Evolutionary conservation across 2,113 vertebrate species (phyloP).

Genomic region (Cyphomyrus discorhynchus): DNA sequence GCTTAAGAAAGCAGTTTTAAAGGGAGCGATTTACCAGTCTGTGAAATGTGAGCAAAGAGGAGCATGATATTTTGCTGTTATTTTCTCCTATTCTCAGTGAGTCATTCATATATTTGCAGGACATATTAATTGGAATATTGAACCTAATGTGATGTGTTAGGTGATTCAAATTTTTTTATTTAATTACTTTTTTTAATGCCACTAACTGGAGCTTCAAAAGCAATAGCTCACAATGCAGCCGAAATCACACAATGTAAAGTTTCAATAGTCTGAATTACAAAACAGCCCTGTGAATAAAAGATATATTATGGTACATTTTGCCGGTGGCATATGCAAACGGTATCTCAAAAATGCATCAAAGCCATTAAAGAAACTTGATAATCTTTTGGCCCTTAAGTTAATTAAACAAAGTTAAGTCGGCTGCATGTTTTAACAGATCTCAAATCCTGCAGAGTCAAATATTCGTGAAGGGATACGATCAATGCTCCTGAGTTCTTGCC

Average conservation of each 20-base stretch:
- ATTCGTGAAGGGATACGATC: not conserved
- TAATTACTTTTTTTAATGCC: not conserved
- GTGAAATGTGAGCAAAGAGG: not conserved
- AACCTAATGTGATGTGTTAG: not conserved
- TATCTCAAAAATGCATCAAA: constrained; percentile 46
- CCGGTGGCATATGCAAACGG: constrained; percentile 45
- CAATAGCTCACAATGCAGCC: not conserved
- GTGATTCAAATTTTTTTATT: not conserved
- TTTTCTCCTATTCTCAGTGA: not conserved
- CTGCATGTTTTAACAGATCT: constrained; percentile 3
- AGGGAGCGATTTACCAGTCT: not conserved
- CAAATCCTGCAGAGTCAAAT: not conserved
- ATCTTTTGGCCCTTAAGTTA: constrained; percentile 61
- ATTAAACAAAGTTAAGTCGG: constrained; percentile 42
- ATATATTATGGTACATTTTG: constrained; percentile 44
- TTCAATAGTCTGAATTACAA: constrained; percentile 32
- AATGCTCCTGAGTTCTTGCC: not conserved
- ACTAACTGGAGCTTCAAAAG: not conserved
- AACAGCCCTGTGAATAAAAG: constrained; percentile 30
- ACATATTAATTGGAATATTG: not conserved
- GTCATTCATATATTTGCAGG: not conserved
- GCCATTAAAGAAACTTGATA: constrained; percentile 66
- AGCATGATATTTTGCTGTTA: not conserved
- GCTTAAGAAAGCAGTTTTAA: not conserved
- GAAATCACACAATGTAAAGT: constrained; percentile 37